Conservation (phyloP, 1,140 invertebrate species). For the Epicauta chinensis region DNA sequence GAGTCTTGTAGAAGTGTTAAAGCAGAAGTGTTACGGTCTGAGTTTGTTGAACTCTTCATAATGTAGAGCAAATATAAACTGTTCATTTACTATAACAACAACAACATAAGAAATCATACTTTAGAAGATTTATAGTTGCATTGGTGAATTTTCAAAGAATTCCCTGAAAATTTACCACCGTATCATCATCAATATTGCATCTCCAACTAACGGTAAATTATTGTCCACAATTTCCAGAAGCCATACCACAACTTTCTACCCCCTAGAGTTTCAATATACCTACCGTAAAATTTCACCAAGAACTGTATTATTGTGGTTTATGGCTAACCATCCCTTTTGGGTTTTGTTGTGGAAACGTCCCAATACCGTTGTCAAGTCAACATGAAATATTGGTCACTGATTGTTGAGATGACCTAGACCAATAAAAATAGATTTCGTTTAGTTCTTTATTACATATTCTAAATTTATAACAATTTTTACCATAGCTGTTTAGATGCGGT, state of each 20-base stretch:
- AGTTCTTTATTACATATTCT: not conserved
- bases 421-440: not conserved
- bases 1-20: conserved; percentile 18
- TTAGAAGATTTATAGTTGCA: too few relatives aligned
- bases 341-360: not conserved
- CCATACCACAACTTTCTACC: conserved; percentile 14
- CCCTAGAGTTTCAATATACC: conserved; percentile 6
- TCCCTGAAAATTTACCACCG: conserved; percentile 1
- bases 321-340: conserved; percentile 22
- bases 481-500: too few relatives aligned
- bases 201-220: too few relatives aligned
- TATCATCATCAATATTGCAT: not conserved
- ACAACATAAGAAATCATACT: too few relatives aligned
- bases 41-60: conserved; percentile 24
- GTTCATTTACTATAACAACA: too few relatives aligned
- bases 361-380: not conserved
- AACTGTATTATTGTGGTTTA: conserved; percentile 23
- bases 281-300: conserved; percentile 14
- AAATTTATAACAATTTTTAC: too few relatives aligned
- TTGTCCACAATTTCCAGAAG: not conserved
- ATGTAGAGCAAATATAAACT: conserved; percentile 19
- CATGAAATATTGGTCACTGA: not conserved
- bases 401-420: not conserved
- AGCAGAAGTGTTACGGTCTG: conserved; percentile 22
- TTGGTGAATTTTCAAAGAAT: not conserved